These are phyloP conservation scores for Nothocercus julius DNA, from an alignment of 2,113 vertebrate species.

Conservation along the genomic window DNA sequence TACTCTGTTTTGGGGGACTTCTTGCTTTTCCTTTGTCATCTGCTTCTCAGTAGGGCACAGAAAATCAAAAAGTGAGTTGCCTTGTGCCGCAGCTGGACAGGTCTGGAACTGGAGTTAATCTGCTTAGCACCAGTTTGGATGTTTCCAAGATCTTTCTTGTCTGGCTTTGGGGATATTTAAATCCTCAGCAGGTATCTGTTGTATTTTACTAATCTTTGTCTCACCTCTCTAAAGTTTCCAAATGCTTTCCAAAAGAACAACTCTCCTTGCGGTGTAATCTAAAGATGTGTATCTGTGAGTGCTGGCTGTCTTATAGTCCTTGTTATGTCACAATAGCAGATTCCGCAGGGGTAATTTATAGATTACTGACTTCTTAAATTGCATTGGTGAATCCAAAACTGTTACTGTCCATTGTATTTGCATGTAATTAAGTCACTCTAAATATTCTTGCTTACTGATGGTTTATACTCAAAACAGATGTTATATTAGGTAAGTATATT, in stretches of 20 bases:
- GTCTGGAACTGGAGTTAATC: neutral
- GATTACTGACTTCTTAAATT: neutral
- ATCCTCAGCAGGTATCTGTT: neutral
- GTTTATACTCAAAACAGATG: neutral
- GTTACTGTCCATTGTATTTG: neutral
- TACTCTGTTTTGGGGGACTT: neutral
- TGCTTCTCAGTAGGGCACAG: neutral
- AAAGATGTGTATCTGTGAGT: neutral
- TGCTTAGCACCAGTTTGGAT: neutral
- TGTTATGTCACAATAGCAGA: neutral
- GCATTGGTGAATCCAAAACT: neutral
- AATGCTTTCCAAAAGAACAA: neutral
- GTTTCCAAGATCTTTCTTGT: neutral
- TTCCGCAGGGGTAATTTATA: neutral
- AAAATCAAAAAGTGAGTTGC: rapidly evolving
- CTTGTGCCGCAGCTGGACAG: neutral
- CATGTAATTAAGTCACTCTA: neutral
- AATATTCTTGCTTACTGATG: neutral
- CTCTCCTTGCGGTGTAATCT: neutral
- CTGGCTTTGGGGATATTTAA: neutral
- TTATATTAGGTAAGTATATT: neutral
- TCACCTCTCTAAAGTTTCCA: neutral
- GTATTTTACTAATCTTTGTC: neutral
- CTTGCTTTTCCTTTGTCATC: neutral
- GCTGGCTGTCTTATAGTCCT: neutral